These are phyloP conservation scores for Paramisgurnus dabryanus DNA, from an alignment of 2,113 vertebrate species.

Conservation along the genomic window DNA sequence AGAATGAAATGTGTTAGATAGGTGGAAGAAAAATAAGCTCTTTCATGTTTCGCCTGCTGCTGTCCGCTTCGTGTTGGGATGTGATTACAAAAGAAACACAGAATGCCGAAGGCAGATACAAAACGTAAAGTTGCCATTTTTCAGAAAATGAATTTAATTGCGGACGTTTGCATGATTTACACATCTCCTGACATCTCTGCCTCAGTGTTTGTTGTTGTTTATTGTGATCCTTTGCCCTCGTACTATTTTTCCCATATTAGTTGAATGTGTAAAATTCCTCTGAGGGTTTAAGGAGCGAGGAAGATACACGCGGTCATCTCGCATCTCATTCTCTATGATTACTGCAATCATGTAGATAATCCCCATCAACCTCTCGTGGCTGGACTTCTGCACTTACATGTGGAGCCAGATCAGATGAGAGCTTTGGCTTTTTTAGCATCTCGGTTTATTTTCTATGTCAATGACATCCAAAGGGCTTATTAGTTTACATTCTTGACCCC, in stretches of 20 bases:
- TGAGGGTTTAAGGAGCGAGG: conserved; percentile 53
- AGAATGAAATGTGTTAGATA: not conserved
- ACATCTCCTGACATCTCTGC: conserved; percentile 60
- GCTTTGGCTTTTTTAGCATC: conserved; percentile 41
- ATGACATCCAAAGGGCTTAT: conserved; percentile 43
- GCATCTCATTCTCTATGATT: conserved; percentile 64
- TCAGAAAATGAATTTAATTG: conserved; percentile 64
- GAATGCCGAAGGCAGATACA: not conserved
- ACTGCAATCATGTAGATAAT: conserved; percentile 68
- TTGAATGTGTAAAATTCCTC: conserved; percentile 57
- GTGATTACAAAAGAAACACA: not conserved
- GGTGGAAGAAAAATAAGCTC: not conserved
- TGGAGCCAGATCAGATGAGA: conserved; percentile 44
- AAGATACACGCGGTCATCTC: conserved; percentile 62
- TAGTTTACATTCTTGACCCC: conserved; percentile 54
- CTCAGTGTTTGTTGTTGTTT: conserved; percentile 61
- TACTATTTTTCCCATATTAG: conserved; percentile 41
- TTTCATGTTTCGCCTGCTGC: conserved; percentile 17
- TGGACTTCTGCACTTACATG: conserved; percentile 60
- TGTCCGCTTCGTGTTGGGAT: conserved; percentile 6
- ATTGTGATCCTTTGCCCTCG: conserved; percentile 5
- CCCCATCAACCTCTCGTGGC: conserved; percentile 59
- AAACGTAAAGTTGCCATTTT: conserved; percentile 54
- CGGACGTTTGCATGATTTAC: conserved; percentile 62
- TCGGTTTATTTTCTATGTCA: conserved; percentile 54